Evolutionary conservation across 2,113 vertebrate genomes (phyloP).

Genomic region (Eulemur rufifrons): DNA sequence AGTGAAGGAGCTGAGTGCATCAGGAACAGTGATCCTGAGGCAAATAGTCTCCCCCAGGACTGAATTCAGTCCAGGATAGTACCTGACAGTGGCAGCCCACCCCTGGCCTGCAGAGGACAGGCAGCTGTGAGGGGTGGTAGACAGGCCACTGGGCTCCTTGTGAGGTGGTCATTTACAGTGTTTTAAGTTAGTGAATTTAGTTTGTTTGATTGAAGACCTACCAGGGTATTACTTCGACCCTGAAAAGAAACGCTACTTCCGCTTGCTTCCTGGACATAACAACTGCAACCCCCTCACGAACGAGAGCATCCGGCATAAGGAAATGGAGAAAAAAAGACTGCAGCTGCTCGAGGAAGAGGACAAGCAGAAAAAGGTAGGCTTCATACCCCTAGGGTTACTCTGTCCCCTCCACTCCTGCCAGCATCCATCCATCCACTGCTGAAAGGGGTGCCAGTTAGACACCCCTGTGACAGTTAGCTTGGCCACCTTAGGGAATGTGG

Average conservation of each 20-base stretch:
- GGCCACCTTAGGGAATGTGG: background rate
- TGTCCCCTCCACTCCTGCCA: background rate
- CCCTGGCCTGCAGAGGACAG: background rate
- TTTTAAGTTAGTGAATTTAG: background rate
- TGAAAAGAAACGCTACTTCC: slow-evolving; percentile 98
- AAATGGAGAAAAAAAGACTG: slow-evolving; percentile 88
- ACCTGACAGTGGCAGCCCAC: background rate
- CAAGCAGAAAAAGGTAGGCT: slow-evolving; percentile 85
- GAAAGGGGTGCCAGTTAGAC: accelerated
- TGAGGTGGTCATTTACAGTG: background rate
- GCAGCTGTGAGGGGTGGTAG: background rate
- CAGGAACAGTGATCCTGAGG: background rate
- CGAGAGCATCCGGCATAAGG: slow-evolving; percentile 89
- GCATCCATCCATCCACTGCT: background rate
- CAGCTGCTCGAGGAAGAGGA: slow-evolving; percentile 91
- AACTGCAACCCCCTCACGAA: slow-evolving; percentile 97
- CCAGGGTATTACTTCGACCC: slow-evolving; percentile 97
- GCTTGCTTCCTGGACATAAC: slow-evolving; percentile 95
- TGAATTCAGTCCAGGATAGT: background rate
- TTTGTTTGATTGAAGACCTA: slow-evolving; percentile 85
- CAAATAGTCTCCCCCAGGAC: background rate
- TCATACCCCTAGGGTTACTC: accelerated
- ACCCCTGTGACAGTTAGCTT: accelerated
- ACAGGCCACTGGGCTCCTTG: background rate
- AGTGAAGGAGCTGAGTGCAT: background rate